Evolutionary conservation across 1,140 invertebrate species (phyloP), one percentile per base, ranked within the genome.

Genomic region (Drosophila sp.): DNA sequence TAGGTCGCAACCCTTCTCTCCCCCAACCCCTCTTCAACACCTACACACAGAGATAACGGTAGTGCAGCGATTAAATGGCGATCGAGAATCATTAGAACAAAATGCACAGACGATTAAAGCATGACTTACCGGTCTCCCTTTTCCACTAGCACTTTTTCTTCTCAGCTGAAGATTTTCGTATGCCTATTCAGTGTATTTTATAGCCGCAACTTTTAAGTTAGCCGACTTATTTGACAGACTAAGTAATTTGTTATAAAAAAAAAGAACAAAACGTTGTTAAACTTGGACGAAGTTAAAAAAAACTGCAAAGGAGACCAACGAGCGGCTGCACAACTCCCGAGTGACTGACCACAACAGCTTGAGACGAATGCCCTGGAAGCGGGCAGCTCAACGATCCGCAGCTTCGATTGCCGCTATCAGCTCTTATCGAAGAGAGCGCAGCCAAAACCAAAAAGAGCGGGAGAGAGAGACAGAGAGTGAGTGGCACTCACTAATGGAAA

Each of bases 91-190:
- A 54, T 54, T 9, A 64, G n/a, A 63, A 38, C 63, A 66, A 76
- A 80, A 59, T 69, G 63, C 38, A 76, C 29, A 41, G 27, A 59
- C 56, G 69, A 76, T 57, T 70, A 65, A 58, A 66, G 67, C 67
- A 77, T 70, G 59, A 87, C 81, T 86, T 87, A 86, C 81, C 81
- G 81, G 69, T 86, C 36, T 84, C 57, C 73, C 3, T 45, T 18
- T 40, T 59, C 13, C 16, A 43, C 32, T 61, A 1, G 48, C 27
- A 34, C 48, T 16, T 43, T 70, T 40, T 27, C 16, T 32, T 21
- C 29, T 32, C 2, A 8, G 25, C 16, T 2, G 0, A 29, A n/a
- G 13, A 2, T 34, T 43, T 43, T 2, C 11, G 13, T 25, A 21
- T 1, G 21, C 21, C 16, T 29, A 36, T 34, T 53, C 11, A 48